Conservation (phyloP, 64 coral and sea anemone genomes). For the Pocillopora verrucosa region DNA sequence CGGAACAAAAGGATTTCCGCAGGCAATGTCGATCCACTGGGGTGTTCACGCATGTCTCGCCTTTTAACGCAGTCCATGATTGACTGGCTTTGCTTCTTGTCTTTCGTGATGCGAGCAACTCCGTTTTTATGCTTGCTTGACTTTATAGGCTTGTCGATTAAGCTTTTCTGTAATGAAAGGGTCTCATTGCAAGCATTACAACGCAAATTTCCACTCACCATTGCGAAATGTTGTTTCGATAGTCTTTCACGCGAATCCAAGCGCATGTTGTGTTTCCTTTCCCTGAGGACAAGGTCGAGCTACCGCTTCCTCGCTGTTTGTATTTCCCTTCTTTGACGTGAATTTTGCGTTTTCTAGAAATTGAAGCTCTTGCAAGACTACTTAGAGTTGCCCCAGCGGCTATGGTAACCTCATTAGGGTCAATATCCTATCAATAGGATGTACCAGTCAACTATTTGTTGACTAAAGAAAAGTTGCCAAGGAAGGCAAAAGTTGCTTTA, state of each 20-base stretch:
- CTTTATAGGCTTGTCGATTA: no score
- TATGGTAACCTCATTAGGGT: constrained; percentile 27
- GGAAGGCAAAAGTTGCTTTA: constrained; percentile 43
- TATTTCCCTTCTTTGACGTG: constrained; percentile 66
- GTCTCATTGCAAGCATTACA: no score
- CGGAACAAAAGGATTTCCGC: constrained; percentile 50
- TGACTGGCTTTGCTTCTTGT: constrained; percentile 68
- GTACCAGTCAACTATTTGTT: neutral
- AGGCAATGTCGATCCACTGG: constrained; percentile 66
- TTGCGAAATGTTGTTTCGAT: constrained; percentile 57
- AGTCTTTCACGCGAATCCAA: constrained; percentile 51
- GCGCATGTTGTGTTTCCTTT: constrained; percentile 52
- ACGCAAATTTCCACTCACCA: no score
- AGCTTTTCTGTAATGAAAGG: no score
- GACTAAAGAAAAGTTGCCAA: constrained; percentile 41
- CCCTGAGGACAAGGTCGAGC: constrained; percentile 17
- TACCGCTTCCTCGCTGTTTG: constrained; percentile 39
- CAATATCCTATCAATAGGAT: constrained; percentile 8
- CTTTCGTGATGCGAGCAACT: constrained; percentile 55
- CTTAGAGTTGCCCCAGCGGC: constrained; percentile 45
- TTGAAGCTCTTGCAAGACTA: constrained; percentile 26
- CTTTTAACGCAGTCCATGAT: constrained; percentile 54
- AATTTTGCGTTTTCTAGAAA: constrained; percentile 68
- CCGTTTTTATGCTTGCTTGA: neutral
- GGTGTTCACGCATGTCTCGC: constrained; percentile 42